phyloP scores from a whole-genome alignment of 2,797 vertebrate species.

The Alosa sapidissima region DNA sequence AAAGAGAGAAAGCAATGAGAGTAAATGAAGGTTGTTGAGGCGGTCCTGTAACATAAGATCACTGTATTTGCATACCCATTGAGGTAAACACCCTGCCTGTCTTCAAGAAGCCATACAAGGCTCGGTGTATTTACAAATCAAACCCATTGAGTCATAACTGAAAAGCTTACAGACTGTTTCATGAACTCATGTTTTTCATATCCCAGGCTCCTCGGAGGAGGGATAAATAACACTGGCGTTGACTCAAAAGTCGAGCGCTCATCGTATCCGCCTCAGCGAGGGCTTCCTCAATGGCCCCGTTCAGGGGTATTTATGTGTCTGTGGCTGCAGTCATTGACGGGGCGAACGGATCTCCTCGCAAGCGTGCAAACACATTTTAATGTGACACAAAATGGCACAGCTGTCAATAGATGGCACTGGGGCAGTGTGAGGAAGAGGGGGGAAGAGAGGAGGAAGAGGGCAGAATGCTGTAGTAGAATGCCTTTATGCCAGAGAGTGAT shows the following conservation, averaged over 20 bases:
- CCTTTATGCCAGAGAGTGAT: not conserved
- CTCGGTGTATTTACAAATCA: conserved; percentile 69
- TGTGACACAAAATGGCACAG: conserved; percentile 28
- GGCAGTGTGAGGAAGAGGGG: conserved; percentile 37
- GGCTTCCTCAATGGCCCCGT: conserved; percentile 62
- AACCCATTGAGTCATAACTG: conserved; percentile 74
- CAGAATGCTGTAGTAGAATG: not conserved
- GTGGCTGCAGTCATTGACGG: conserved; percentile 67
- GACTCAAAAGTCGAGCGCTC: conserved; percentile 53
- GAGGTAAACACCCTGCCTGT: conserved; percentile 31
- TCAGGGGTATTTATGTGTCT: conserved; percentile 59
- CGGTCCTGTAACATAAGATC: not conserved
- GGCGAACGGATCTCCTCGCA: conserved; percentile 46
- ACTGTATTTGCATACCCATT: conserved; percentile 27
- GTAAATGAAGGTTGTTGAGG: not conserved
- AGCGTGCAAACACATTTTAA: conserved; percentile 35
- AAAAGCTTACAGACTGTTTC: conserved; percentile 64
- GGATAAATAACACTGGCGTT: conserved; percentile 55
- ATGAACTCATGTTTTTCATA: conserved; percentile 72
- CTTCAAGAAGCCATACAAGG: not conserved
- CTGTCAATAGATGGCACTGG: conserved; percentile 43
- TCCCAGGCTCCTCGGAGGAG: conserved; percentile 61
- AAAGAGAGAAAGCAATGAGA: not conserved
- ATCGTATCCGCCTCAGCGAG: conserved; percentile 56
- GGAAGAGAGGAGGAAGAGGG: no score